Evolutionary conservation across 2,113 vertebrate species (phyloP), one percentile per base, ranked within the genome.

Genomic region (Lanius collurio): DNA sequence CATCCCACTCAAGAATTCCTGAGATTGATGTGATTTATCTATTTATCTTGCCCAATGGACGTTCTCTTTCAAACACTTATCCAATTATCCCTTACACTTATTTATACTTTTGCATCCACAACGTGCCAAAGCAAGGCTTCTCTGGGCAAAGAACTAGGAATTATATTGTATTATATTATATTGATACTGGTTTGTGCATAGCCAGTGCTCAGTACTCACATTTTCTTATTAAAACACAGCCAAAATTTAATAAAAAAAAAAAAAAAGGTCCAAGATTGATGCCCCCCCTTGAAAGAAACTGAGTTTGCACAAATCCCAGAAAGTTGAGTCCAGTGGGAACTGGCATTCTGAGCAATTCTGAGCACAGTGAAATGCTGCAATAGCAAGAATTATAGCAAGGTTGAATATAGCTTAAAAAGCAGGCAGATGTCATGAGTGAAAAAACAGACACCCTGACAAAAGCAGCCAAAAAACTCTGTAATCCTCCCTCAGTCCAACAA

Each of bases 361-460:
- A 85, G 24, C 20, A 13, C 24, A 49, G 69, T 39, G 60, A 95
- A 95, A 95, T 73, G 57, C 62, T 83, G 81, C 81, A 93, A 84
- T 37, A 84, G 57, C 49, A 94, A 83, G 74, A 94, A 89, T 76
- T 89, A 50, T 42, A 91, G 79, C 62, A 87, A 85, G 81, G 62
- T 64, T 79, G 87, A 79, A 85, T 76, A 82, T 11, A 89, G 69
- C 73, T 87, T 80, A 87, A 91, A 95, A 95, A 89, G 70, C 70
- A 96, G 62, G 57, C 83, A 95, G 95, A 91, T 93, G 57, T 93
- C 81, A 62, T 73, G 37, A 95, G 62, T 95, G 87, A 94, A 96
- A 95, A 95, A 95, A 91, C 94, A 97, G 94, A 91, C 59, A 93
- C 50, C 65, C 59, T 84, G 85, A 94, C 91, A 93, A 97, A 94